These are phyloP conservation scores for Folsomia manolachei DNA, from an alignment of 2,888 invertebrate genomes.

Conservation along the genomic window DNA sequence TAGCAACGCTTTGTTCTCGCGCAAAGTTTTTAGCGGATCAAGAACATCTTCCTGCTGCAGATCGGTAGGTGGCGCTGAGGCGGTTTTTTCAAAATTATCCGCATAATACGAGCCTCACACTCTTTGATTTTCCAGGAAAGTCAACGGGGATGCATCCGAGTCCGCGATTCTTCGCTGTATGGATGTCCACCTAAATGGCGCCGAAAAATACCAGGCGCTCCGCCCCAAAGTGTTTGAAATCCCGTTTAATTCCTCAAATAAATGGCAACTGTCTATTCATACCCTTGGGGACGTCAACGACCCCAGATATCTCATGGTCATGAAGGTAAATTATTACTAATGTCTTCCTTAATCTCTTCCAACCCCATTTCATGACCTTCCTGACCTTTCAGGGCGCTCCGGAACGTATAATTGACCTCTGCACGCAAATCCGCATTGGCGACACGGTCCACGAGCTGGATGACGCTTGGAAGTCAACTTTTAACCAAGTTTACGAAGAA, in stretches of 20 bases:
- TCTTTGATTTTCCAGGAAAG: constrained; percentile 56
- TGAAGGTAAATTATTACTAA: too few species aligned
- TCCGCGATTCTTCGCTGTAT: constrained; percentile 65
- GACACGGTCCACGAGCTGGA: constrained; percentile 60
- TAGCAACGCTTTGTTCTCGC: constrained; percentile 68
- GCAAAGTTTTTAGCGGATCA: constrained; percentile 61
- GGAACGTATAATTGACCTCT: constrained; percentile 66
- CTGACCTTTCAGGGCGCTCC: constrained; percentile 72
- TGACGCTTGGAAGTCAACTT: constrained; percentile 58
- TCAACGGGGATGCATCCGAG: constrained; percentile 69
- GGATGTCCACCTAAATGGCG: constrained; percentile 62
- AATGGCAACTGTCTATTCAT: constrained; percentile 68
- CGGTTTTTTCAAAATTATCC: background rate
- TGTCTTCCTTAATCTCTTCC: too few species aligned
- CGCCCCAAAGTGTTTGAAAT: constrained; percentile 63
- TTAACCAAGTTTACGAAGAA: constrained; percentile 69
- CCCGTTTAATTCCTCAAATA: constrained; percentile 65
- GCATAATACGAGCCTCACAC: background rate
- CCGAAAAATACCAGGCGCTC: constrained; percentile 65
- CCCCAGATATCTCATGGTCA: constrained; percentile 62
- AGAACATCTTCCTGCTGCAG: constrained; percentile 27
- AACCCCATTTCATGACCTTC: too few species aligned
- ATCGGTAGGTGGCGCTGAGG: constrained; percentile 31
- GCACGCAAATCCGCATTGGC: constrained; percentile 60
- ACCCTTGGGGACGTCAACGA: constrained; percentile 57